phyloP scores from a whole-genome alignment of 2,797 vertebrate species.

The Scleropages formosus region DNA sequence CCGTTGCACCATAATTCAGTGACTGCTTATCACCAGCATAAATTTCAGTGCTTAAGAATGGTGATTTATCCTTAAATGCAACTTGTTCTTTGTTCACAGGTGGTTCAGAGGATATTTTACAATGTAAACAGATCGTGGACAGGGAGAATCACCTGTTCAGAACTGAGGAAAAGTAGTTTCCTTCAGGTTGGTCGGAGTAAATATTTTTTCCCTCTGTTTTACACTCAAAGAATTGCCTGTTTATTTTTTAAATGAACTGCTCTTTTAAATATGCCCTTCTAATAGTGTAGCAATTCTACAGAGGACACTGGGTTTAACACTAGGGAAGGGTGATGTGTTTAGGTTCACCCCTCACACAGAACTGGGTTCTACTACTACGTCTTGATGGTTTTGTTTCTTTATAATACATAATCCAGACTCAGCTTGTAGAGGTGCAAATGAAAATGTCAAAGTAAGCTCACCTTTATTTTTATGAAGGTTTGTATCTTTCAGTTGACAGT shows the following conservation, averaged over 20 bases:
- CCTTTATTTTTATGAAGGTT: background rate
- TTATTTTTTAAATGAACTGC: constrained; percentile 11
- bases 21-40: background rate
- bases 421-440: background rate
- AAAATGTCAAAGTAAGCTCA: background rate
- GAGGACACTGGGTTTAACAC: too few species aligned
- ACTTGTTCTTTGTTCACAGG: constrained; percentile 64
- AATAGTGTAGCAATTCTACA: too few species aligned
- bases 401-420: background rate
- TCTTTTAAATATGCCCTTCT: background rate
- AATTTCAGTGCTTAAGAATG: background rate
- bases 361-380: too few species aligned
- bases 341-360: background rate
- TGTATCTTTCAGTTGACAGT: constrained; percentile 1
- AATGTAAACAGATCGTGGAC: constrained; percentile 92
- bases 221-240: background rate
- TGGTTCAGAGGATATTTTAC: constrained; percentile 96
- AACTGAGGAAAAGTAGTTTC: constrained; percentile 90
- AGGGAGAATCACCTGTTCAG: constrained; percentile 82
- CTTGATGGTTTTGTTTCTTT: too few species aligned
- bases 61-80: background rate
- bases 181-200: constrained; percentile 72
- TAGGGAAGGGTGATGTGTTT: too few species aligned
- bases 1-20: too few species aligned
- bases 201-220: background rate